Conservation (phyloP, 2,888 invertebrate species). For the Mimas tiliae region DNA sequence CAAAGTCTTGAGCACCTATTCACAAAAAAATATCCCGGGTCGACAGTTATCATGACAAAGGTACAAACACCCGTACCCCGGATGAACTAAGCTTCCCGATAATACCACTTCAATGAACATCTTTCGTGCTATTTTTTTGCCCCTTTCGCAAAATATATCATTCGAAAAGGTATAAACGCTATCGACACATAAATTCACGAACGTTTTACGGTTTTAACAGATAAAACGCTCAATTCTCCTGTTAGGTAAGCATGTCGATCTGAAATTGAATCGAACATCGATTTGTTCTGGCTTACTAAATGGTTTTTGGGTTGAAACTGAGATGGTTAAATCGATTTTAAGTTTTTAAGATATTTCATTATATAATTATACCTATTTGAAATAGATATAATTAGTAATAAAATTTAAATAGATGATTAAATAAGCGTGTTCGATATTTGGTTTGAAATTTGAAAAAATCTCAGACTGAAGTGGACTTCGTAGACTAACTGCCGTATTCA, state of each 20-base stretch:
- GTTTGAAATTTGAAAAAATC: too few relatives aligned
- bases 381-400: too few relatives aligned
- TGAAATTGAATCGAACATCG: conserved; percentile 9
- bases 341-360: neutral
- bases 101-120: conserved; percentile 3
- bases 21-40: neutral
- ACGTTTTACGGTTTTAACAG: conserved; percentile 37
- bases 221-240: conserved; percentile 33
- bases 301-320: neutral
- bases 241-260: conserved; percentile 16
- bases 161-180: conserved; percentile 45
- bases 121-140: conserved; percentile 17
- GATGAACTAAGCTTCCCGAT: neutral
- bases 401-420: neutral
- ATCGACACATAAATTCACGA: conserved; percentile 43
- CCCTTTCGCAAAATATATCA: conserved; percentile 38
- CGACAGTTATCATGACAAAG: neutral
- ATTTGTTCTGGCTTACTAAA: neutral
- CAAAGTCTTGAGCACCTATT: neutral
- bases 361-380: neutral
- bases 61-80: neutral
- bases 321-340: neutral
- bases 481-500: too few relatives aligned
- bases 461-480: too few relatives aligned
- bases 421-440: too few relatives aligned